Percentiles rank a stretch among this genome's conserved stretches.
These are phyloP conservation scores for Numenius arquata DNA, from an alignment of 2,113 vertebrate genomes.

Conservation along the genomic window DNA sequence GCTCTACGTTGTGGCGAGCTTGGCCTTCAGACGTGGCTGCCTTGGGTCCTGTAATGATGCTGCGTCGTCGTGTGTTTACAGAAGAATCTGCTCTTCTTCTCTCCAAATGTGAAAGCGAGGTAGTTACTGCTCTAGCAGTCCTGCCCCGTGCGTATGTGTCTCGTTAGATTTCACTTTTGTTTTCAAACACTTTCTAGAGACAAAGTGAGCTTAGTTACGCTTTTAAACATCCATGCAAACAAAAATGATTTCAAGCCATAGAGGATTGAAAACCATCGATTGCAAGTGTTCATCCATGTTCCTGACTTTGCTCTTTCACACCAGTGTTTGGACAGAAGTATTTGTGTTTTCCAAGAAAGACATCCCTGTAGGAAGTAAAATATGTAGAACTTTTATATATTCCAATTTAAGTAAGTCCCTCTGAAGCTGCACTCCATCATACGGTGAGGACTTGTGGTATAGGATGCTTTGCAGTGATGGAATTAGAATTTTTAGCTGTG, in stretches of 20 bases:
- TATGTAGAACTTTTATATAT: not conserved
- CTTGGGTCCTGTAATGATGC: not conserved
- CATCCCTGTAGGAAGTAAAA: not conserved
- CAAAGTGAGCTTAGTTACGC: not conserved
- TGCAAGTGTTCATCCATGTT: not conserved
- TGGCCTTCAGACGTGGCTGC: not conserved
- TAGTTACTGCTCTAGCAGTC: not conserved
- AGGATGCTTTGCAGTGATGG: not conserved
- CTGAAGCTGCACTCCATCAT: not conserved
- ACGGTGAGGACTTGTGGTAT: accelerated
- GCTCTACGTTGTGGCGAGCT: not conserved
- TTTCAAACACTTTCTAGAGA: not conserved
- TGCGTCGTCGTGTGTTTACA: not conserved
- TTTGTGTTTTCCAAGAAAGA: not conserved
- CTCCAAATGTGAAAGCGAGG: not conserved
- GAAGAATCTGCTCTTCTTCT: not conserved
- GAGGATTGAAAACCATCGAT: not conserved
- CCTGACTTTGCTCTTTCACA: not conserved
- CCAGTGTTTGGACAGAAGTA: not conserved
- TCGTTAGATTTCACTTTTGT: not conserved
- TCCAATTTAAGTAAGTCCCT: not conserved
- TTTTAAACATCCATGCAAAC: not conserved
- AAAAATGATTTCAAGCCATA: not conserved
- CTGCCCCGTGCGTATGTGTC: not conserved
- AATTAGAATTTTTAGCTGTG: not conserved